These are phyloP conservation scores for Laterallus jamaicensis DNA, from an alignment of 2,113 vertebrate species.

Conservation along the genomic window DNA sequence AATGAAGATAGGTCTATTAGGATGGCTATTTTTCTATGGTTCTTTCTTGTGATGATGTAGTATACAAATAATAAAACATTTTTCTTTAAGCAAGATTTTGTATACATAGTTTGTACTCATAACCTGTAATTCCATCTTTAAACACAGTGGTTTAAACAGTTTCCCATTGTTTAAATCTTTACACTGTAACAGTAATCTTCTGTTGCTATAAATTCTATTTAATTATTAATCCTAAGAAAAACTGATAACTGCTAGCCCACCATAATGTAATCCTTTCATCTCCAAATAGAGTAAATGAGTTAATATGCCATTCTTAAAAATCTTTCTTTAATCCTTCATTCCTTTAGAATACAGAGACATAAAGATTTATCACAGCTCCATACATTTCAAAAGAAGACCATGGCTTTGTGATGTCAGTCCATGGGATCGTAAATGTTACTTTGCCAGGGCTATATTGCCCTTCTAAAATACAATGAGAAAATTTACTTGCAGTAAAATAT, in stretches of 20 bases:
- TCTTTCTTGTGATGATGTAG: neutral
- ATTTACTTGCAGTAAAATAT: slow-evolving; percentile 32
- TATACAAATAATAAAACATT: neutral
- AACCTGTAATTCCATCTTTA: neutral
- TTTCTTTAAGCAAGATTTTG: neutral
- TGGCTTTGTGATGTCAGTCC: slow-evolving; percentile 41
- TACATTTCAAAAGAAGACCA: slow-evolving; percentile 60
- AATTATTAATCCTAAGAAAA: slow-evolving; percentile 21
- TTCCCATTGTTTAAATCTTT: neutral
- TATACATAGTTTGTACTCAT: neutral
- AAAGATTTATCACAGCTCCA: slow-evolving; percentile 62
- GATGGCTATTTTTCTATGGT: neutral
- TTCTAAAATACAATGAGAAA: slow-evolving; percentile 28
- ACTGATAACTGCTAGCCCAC: neutral
- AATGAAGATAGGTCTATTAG: neutral
- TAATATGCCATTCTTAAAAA: slow-evolving; percentile 29
- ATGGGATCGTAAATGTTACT: slow-evolving; percentile 26
- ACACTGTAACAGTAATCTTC: neutral
- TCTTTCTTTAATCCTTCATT: slow-evolving; percentile 65
- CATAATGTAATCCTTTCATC: slow-evolving; percentile 37
- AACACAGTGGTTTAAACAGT: neutral
- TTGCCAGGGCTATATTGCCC: slow-evolving; percentile 36
- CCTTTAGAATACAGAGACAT: slow-evolving; percentile 46
- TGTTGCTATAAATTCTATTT: neutral
- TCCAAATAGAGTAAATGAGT: slow-evolving; percentile 7